Base-by-base conservation (phyloP, 2,113 vertebrate genomes). In the Ochotona princeps region DNA sequence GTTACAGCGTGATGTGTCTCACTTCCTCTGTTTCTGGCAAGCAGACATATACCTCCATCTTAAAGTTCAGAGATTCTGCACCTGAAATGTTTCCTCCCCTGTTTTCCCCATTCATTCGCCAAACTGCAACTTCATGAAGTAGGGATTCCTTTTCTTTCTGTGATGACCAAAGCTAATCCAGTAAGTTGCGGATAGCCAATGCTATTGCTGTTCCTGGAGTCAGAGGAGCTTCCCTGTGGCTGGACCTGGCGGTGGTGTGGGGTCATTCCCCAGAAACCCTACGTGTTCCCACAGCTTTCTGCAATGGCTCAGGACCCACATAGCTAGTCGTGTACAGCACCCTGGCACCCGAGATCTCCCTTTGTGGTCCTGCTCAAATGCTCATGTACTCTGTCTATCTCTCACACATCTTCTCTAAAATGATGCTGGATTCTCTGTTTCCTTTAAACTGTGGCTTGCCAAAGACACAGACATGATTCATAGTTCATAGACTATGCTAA, bases 271-370 rank as follows among this genome's bases (percentile, higher is more conserved):
- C 17, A 4, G 14, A 57, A 5, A 14, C 18, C 18, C 54, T 57
- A 18, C 14, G 15, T 57, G 54, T 11, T 57, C 54, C 12, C 54
- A 57, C 0, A 15, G 54, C 54, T 57, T 18, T 20, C 14, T 57
- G 20, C 38, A 44, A 44, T 44, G 38, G 38, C 38, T 44, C 38
- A 44, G 38, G 38, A 44, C 47, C 28, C 6, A 2, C 21, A 35
- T 25, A 18, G 10, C n/a, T 67, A 1, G 14, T 15, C 8, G 0
- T 21, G 30, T 7, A 4, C 6, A 8, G n/a, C 2, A 1, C 70
- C 60, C 3, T 1, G 14, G 14, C 7, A 15, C 23, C 15, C 4
- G 9, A 8, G 73, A 51, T 2, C 5, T 44, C 38, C 38, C 38
- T 44, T 44, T 44, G 38, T 44, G 38, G 38, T 44, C 38, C 38